Evolutionary conservation across 1,140 invertebrate species (phyloP).

Genomic region (Cephus cinctus): DNA sequence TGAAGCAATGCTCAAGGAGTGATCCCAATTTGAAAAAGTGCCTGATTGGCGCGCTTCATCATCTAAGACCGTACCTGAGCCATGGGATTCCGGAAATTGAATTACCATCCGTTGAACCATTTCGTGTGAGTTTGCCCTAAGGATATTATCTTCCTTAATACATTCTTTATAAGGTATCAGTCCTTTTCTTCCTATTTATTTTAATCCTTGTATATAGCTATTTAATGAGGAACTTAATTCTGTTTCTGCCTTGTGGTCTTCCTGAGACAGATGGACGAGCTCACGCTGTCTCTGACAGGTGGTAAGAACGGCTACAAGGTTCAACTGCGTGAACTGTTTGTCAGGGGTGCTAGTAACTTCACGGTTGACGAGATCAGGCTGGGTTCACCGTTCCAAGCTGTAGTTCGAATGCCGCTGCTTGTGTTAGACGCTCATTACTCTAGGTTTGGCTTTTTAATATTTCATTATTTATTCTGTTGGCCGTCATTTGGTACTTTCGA

Average conservation of each 20-base stretch:
- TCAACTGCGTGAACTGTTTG: slow-evolving; percentile 65
- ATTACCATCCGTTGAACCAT: slow-evolving; percentile 69
- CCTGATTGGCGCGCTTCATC: slow-evolving; percentile 62
- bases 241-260: too few species aligned
- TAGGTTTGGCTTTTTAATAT: slow-evolving; percentile 39
- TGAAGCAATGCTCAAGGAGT: slow-evolving; percentile 66
- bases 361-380: slow-evolving; percentile 65
- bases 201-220: too few species aligned
- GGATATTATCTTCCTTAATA: too few species aligned
- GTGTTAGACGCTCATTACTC: slow-evolving; percentile 68
- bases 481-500: neutral
- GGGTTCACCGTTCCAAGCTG: slow-evolving; percentile 65
- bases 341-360: slow-evolving; percentile 70
- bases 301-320: slow-evolving; percentile 72
- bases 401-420: slow-evolving; percentile 66
- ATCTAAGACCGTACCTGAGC: slow-evolving; percentile 66
- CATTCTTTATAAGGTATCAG: too few species aligned
- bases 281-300: slow-evolving; percentile 67
- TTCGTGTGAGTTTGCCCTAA: slow-evolving; percentile 57
- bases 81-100: slow-evolving; percentile 69
- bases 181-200: too few species aligned
- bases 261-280: slow-evolving; percentile 66
- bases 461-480: neutral
- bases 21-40: slow-evolving; percentile 67
- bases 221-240: too few species aligned